Evolutionary conservation across 2,888 invertebrate genomes (phyloP).

Genomic region (Hermodice carunculata): DNA sequence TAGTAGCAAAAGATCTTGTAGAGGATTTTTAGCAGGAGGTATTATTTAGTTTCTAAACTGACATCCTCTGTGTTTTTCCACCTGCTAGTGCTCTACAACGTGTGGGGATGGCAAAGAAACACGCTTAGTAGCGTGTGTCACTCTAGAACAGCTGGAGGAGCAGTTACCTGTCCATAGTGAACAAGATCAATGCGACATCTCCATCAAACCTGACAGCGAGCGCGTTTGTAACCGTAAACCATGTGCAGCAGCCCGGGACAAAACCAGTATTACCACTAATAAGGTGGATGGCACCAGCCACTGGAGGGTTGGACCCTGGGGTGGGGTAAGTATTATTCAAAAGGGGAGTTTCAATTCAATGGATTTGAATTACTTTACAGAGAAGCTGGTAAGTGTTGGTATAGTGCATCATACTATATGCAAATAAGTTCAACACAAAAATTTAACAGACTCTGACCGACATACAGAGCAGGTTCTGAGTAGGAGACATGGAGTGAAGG

Average conservation of each 20-base stretch:
- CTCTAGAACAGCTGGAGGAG: conserved; percentile 31
- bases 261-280: conserved; percentile 54
- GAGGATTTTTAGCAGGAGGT: neutral
- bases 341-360: no score
- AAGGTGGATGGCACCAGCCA: conserved; percentile 54
- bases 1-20: neutral
- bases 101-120: conserved; percentile 77
- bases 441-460: no score
- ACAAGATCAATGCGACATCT: conserved; percentile 41
- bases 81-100: conserved; percentile 76
- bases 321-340: conserved; percentile 71
- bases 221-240: conserved; percentile 49
- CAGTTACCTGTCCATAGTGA: conserved; percentile 42
- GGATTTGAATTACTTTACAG: no score
- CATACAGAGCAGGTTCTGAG: no score
- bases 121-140: conserved; percentile 76
- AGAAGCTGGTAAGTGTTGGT: no score
- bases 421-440: no score
- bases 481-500: no score
- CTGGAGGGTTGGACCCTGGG: conserved; percentile 72
- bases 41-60: neutral
- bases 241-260: conserved; percentile 43
- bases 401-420: no score
- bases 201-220: conserved; percentile 47
- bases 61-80: neutral